phyloP scores from a whole-genome alignment of 1,140 invertebrate species.

The Copidosoma floridanum region DNA sequence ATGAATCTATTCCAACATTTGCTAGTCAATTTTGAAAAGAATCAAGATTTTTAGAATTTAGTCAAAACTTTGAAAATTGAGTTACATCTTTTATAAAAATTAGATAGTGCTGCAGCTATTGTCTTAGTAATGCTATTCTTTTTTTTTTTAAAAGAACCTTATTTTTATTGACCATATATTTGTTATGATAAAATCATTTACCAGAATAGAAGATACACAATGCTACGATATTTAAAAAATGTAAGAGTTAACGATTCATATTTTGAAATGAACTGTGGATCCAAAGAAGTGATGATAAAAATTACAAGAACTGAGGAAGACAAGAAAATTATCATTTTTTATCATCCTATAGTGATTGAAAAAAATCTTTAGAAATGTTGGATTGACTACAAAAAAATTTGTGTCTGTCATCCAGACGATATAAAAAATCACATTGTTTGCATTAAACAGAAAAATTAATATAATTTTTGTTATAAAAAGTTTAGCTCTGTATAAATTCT shows the following conservation, averaged over 20 bases:
- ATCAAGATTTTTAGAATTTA: slow-evolving; percentile 5
- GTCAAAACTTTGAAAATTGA: slow-evolving; percentile 14
- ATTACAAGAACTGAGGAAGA: background rate
- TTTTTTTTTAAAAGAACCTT: background rate
- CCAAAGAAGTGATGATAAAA: slow-evolving; percentile 6
- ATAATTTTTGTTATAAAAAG: no score
- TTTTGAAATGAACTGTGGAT: background rate
- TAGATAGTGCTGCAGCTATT: background rate
- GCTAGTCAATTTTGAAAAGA: background rate
- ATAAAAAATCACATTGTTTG: no score
- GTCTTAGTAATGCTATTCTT: background rate
- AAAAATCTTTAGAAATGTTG: no score
- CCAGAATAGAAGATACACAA: slow-evolving; percentile 5
- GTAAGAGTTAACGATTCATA: slow-evolving; percentile 18
- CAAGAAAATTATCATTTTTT: background rate
- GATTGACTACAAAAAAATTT: no score
- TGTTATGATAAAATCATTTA: slow-evolving; percentile 17
- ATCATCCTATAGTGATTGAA: background rate
- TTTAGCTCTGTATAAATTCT: no score
- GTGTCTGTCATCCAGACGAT: no score
- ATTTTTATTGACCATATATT: background rate
- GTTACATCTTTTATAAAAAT: background rate
- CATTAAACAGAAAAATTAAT: no score
- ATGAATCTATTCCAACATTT: slow-evolving; percentile 4
- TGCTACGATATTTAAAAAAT: slow-evolving; percentile 5